phyloP scores from a whole-genome alignment of 2,797 vertebrate genomes.

The Nyctalus aviator region DNA sequence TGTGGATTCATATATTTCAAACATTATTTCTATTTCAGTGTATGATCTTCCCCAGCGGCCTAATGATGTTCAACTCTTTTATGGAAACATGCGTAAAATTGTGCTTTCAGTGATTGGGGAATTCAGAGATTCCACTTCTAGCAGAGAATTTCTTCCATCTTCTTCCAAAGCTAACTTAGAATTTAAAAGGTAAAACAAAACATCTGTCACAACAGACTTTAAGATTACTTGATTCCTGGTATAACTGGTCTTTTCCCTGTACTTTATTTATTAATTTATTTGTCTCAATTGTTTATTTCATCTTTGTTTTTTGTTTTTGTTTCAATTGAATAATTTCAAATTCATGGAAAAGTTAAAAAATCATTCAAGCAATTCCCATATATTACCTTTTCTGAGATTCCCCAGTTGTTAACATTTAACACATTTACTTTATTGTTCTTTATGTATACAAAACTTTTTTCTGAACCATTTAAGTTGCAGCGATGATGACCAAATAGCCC shows the following conservation, averaged over 20 bases:
- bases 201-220: neutral
- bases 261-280: neutral
- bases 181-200: slow-evolving; percentile 87
- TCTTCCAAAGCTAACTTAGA: slow-evolving; percentile 74
- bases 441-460: neutral
- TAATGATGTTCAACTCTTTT: slow-evolving; percentile 94
- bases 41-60: slow-evolving; percentile 93
- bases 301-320: slow-evolving; percentile 13
- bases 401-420: neutral
- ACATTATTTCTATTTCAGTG: slow-evolving; percentile 84
- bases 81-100: slow-evolving; percentile 92
- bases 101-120: slow-evolving; percentile 91
- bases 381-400: neutral
- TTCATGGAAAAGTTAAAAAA: slow-evolving; percentile 15
- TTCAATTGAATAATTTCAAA: slow-evolving; percentile 54
- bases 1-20: slow-evolving; percentile 37
- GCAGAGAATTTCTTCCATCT: slow-evolving; percentile 80
- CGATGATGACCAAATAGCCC: neutral
- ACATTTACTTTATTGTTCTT: neutral
- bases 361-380: neutral
- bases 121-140: slow-evolving; percentile 75
- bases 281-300: slow-evolving; percentile 36
- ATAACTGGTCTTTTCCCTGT: neutral
- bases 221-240: slow-evolving; percentile 32
- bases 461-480: neutral